A percentile compares a stretch with the other conserved stretches of the same genome.
phyloP scores from a whole-genome alignment of 2,888 invertebrate genomes.

The Crepidodera aurea region DNA sequence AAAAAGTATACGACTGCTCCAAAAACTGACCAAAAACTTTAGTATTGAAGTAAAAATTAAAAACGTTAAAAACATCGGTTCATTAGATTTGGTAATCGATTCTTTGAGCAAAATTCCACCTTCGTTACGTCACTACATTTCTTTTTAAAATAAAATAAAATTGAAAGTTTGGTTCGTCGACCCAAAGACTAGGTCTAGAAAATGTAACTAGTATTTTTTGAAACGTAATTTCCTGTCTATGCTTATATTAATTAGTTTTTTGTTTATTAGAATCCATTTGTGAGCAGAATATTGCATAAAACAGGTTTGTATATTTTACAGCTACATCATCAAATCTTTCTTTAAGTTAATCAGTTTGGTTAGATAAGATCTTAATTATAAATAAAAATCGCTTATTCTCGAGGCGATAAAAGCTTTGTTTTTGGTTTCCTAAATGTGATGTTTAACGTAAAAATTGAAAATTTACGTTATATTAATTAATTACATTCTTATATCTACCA shows the following conservation, averaged over 20 bases:
- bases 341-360: conserved; percentile 2
- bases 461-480: no score
- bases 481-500: no score
- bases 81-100: no score
- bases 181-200: background rate
- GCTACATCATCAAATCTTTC: conserved; percentile 5
- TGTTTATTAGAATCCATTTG: background rate
- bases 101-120: no score
- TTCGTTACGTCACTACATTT: no score
- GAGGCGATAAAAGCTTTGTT: background rate
- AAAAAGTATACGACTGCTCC: no score
- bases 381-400: background rate
- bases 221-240: conserved; percentile 11
- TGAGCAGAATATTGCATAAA: conserved; percentile 1
- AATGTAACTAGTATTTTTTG: background rate
- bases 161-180: background rate
- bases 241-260: background rate
- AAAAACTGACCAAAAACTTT: no score
- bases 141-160: background rate
- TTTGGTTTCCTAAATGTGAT: no score
- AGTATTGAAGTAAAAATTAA: no score
- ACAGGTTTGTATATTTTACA: background rate
- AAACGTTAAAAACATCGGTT: no score
- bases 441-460: no score
- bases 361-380: conserved; percentile 1